These are phyloP conservation scores for Ornithoptera priamus DNA, from an alignment of 2,888 invertebrate genomes.

Conservation along the genomic window DNA sequence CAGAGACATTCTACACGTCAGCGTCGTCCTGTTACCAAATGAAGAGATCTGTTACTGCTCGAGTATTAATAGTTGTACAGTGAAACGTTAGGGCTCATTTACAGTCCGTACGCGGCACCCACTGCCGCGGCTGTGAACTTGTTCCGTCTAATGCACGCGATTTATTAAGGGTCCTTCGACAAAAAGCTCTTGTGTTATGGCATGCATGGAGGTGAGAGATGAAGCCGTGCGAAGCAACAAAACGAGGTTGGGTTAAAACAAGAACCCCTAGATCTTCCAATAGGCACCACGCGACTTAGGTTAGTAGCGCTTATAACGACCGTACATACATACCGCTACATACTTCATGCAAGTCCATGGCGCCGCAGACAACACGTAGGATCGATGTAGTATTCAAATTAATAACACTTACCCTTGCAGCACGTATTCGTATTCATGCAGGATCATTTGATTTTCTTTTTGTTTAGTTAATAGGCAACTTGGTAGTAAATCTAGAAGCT, in stretches of 20 bases:
- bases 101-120: neutral
- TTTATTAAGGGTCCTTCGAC: neutral
- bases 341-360: neutral
- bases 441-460: neutral
- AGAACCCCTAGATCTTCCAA: no score
- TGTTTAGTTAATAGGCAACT: no score
- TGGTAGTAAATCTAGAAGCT: no score
- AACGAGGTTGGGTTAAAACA: neutral
- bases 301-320: no score
- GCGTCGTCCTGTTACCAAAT: neutral
- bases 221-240: slow-evolving; percentile 1
- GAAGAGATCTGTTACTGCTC: neutral
- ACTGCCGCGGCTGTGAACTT: no score
- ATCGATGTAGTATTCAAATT: slow-evolving; percentile 1
- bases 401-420: slow-evolving; percentile 22
- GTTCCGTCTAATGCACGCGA: neutral
- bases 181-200: neutral
- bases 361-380: neutral
- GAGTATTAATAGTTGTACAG: no score
- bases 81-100: neutral
- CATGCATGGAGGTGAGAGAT: slow-evolving; percentile 4
- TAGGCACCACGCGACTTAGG: no score
- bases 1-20: no score
- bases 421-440: slow-evolving; percentile 9
- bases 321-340: neutral